Base-by-base conservation (phyloP, 2,797 vertebrate genomes). In the Pagetopsis macropterus region DNA sequence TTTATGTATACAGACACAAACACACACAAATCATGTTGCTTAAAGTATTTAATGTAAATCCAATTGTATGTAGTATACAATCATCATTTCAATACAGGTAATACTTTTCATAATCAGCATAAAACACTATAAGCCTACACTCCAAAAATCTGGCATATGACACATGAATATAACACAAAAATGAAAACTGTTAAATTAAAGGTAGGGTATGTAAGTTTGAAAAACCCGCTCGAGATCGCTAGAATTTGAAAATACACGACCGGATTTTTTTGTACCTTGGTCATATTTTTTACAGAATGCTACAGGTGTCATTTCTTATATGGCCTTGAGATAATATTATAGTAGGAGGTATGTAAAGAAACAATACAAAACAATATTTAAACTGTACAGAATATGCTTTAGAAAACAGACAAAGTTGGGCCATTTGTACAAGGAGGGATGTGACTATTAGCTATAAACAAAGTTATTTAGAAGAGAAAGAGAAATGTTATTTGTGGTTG, bases 11-110 rank as follows among this genome's bases (percentile, higher is more conserved):
- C 4, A 27, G 16, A 76, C 17, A 65, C 17, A 57, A 37, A 46
- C 12, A 46, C 17, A 45, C 43, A 51, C 17, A 23, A 13, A 2
- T 14, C 9, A 8, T 65, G 72, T 65, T 65, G 54, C 63, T 65
- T 9, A 0, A 37, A 49, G 15, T 63, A 52, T 93, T 94, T 94
- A 96, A 94, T 95, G 91, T 76, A 91, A 83, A 77, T 92, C 91
- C 40, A 79, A 10, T 43, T 66, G 41, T 4, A 68, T 49, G 37
- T 52, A 44, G 59, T 50, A 64, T 23, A 65, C n/a, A 55, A 27
- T 16, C 5, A 19, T 2, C 1, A 63, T 14, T 70, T 19, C 58
- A 75, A 45, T 41, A 61, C 5, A 68, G 19, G 12, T 41, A 31
- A 43, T 33, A 0, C 19, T 33, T 65, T 17, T 48, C 31, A 46